These are phyloP conservation scores for Dryobates pubescens DNA, from an alignment of 2,797 vertebrate species.

Conservation along the genomic window DNA sequence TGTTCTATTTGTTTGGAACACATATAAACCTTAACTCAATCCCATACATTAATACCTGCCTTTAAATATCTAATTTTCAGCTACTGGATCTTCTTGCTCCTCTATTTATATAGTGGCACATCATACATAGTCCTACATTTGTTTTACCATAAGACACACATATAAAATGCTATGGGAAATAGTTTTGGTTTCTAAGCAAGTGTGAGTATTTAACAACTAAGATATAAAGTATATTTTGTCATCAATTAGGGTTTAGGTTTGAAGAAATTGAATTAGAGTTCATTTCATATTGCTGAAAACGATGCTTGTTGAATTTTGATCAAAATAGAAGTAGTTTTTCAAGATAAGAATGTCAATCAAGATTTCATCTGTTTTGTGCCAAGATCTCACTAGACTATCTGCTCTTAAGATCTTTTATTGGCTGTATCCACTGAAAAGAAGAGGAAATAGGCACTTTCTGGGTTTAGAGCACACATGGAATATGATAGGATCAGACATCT, in stretches of 20 bases:
- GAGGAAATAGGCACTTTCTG: constrained; percentile 38
- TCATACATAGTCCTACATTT: not conserved
- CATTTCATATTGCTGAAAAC: not conserved
- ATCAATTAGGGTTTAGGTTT: not conserved
- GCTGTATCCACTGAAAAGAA: not conserved
- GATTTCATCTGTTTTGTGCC: not conserved
- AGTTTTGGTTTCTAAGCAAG: not conserved
- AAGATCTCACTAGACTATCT: not conserved
- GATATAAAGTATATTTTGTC: not conserved
- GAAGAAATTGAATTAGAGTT: not conserved
- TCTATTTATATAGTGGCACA: not conserved
- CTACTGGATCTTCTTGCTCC: not conserved
- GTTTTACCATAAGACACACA: not conserved
- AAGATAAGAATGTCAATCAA: not conserved
- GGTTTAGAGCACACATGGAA: constrained; percentile 29
- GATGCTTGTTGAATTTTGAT: not conserved
- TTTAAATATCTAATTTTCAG: not conserved
- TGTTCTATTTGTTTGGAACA: not conserved
- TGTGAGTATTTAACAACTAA: not conserved
- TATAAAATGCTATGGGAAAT: not conserved
- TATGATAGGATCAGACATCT: constrained; percentile 65
- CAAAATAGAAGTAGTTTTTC: not conserved
- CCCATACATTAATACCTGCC: not conserved
- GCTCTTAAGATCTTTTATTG: not conserved
- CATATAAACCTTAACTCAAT: not conserved